Evolutionary conservation across 2,113 vertebrate genomes (phyloP), one percentile per base, ranked within the genome.

Genomic region (Panthera leo): DNA sequence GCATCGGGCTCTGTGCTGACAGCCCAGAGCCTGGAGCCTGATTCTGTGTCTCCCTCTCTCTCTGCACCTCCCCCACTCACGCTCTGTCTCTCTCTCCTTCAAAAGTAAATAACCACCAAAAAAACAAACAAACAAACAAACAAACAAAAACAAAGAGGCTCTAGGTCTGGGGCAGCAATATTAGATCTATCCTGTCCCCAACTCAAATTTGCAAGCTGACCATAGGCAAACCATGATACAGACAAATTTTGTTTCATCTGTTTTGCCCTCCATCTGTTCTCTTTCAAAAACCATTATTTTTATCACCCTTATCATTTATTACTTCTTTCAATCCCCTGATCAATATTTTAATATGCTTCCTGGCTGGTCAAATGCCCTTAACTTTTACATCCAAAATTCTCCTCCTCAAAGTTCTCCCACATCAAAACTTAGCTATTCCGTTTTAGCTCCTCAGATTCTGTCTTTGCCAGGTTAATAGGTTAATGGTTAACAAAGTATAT

Each of bases 371-470:
- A 55, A 23, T 14, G 2, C 18, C 58, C 29, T 75, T 58, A 78
- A 76, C 80, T 96, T 67, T 61, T 94, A 79, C 23, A 21, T 70
- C 8, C 36, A 42, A 87, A 95, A 79, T 90, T 91, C 8, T 93
- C 39, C 13, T 14, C 14, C 34, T 94, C 71, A 78, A 95, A 91
- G 31, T 78, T 85, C 61, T 86, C 31, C 36, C 29, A 71, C 27
- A 67, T 82, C 25, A 42, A 75, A 85, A 42, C 19, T 82, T 78
- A 53, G 14, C 11, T 80, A 51, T 51, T 82, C 21, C 29, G 4
- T 75, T 42, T 55, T 13, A 89, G 48, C 31, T 31, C 51, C 84
- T 95, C 61, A 79, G 58, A 39, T 78, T 79, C 55, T 94, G 16
- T 36, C 84, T 94, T 89, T 80, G 34, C 19, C 84, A 48, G 16